A percentile compares a stretch with the other conserved stretches of the same genome.
Evolutionary conservation across 2,797 vertebrate genomes (phyloP).

Genomic region (Trachurus trachurus): DNA sequence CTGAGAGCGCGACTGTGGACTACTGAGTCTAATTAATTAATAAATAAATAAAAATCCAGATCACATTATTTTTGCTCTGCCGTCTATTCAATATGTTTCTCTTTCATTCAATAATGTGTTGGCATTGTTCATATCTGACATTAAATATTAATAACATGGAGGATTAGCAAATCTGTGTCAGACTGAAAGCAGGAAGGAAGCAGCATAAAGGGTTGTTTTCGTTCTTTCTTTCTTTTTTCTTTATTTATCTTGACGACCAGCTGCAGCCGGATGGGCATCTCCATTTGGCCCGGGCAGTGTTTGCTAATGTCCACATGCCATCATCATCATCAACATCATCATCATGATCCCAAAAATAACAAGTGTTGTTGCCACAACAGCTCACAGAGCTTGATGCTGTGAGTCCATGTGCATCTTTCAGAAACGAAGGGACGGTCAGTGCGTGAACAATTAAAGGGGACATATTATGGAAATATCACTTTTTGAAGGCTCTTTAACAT

Average conservation of each 20-base stretch:
- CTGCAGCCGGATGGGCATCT: conserved; percentile 21
- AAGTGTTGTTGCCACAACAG: conserved; percentile 63
- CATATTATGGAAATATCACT: too few relatives aligned
- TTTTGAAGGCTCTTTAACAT: too few relatives aligned
- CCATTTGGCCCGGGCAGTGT: conserved; percentile 7
- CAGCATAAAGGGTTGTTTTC: neutral
- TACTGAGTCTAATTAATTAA: neutral
- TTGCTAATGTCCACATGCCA: conserved; percentile 55
- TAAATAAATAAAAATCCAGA: conserved; percentile 14
- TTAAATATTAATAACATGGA: conserved; percentile 63
- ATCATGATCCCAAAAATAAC: conserved; percentile 53
- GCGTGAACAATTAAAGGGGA: too few relatives aligned
- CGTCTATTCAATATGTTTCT: conserved; percentile 7
- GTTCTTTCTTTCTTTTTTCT: conserved; percentile 10
- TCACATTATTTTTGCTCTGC: conserved; percentile 19
- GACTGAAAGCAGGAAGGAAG: neutral
- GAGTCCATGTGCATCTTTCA: conserved; percentile 50
- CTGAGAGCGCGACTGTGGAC: neutral
- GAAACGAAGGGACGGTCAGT: neutral
- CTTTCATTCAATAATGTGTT: conserved; percentile 34
- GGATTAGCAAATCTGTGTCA: conserved; percentile 47
- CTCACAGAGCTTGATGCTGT: conserved; percentile 28
- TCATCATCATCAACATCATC: conserved; percentile 19
- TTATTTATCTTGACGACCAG: conserved; percentile 24
- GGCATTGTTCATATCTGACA: conserved; percentile 59